These are phyloP conservation scores for Leguminivora glycinivorella DNA, from an alignment of 1,140 invertebrate species.

Conservation along the genomic window DNA sequence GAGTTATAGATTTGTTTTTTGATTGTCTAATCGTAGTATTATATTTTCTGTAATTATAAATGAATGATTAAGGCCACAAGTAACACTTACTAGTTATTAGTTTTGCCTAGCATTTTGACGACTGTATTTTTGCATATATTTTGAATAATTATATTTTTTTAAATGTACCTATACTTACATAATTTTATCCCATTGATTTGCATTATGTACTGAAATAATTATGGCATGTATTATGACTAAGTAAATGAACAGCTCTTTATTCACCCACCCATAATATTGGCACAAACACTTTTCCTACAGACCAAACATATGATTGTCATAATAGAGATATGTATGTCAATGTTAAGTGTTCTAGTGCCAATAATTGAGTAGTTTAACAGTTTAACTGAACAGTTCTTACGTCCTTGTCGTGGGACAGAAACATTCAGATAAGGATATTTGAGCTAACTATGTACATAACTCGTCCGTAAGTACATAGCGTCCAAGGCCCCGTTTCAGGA, in stretches of 20 bases:
- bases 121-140: slow-evolving; percentile 20
- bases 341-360: background rate
- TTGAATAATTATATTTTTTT: slow-evolving; percentile 4
- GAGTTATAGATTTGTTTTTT: slow-evolving; percentile 31
- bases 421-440: background rate
- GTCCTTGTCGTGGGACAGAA: background rate
- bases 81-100: slow-evolving; percentile 5
- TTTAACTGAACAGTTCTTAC: background rate
- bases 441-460: background rate
- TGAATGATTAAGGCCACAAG: slow-evolving; percentile 24
- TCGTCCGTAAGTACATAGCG: background rate
- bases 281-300: background rate
- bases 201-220: background rate
- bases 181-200: background rate
- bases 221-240: background rate
- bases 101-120: slow-evolving; percentile 17
- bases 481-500: background rate
- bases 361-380: background rate
- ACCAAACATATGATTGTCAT: background rate
- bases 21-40: slow-evolving; percentile 22
- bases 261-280: background rate
- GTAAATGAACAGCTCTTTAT: background rate
- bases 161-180: background rate
- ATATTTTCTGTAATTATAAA: background rate
- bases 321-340: background rate